These are phyloP conservation scores for Corapipo altera DNA, from an alignment of 2,113 vertebrate species.

Conservation along the genomic window DNA sequence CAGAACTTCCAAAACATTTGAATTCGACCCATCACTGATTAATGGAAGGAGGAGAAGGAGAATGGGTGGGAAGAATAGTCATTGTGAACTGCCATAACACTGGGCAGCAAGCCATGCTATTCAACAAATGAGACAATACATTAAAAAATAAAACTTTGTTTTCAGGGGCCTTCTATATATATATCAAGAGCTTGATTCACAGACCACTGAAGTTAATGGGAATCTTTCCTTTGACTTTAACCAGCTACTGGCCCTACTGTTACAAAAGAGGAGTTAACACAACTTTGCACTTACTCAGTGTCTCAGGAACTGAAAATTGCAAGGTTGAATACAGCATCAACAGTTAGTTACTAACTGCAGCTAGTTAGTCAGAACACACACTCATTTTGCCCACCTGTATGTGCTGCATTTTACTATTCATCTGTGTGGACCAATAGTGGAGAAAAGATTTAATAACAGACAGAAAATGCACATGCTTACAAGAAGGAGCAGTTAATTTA, in stretches of 20 bases:
- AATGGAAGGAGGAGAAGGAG: conserved; percentile 56
- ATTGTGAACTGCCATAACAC: conserved; percentile 57
- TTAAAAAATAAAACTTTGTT: conserved; percentile 47
- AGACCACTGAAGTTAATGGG: conserved; percentile 23
- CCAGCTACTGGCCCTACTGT: background rate
- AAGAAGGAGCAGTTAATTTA: background rate
- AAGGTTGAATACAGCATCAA: background rate
- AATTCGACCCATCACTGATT: conserved; percentile 53
- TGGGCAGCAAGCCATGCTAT: conserved; percentile 57
- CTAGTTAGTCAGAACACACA: background rate
- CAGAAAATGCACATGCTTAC: background rate
- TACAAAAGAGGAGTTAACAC: background rate
- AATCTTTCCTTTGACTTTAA: conserved; percentile 37
- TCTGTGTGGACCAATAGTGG: background rate
- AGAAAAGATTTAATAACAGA: background rate
- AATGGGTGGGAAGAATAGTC: conserved; percentile 62
- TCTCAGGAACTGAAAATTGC: background rate
- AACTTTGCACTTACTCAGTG: background rate
- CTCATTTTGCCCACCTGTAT: background rate
- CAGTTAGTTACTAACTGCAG: background rate
- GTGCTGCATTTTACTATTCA: background rate
- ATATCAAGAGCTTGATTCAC: conserved; percentile 36
- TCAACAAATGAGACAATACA: conserved; percentile 56
- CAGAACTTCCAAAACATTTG: conserved; percentile 41
- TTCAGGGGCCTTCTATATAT: conserved; percentile 49